phyloP scores from a whole-genome alignment of 2,797 vertebrate species.

The Syncerus caffer region DNA sequence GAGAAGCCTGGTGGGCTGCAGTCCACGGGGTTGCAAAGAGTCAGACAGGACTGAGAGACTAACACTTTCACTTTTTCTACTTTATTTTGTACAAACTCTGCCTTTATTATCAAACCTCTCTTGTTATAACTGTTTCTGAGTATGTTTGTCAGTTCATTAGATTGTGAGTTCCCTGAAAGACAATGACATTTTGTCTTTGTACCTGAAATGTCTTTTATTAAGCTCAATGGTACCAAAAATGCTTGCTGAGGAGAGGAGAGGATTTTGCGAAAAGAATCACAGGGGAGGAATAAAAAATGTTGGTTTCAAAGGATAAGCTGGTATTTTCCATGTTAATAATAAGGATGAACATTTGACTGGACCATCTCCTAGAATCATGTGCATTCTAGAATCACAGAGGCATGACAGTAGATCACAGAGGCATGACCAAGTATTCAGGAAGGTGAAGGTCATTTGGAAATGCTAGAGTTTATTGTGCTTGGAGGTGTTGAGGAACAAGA shows the following conservation, averaged over 20 bases:
- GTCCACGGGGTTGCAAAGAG: not conserved
- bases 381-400: not conserved
- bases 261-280: not conserved
- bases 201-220: not conserved
- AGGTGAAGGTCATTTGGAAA: not conserved
- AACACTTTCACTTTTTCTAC: not conserved
- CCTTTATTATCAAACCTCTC: not conserved
- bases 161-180: not conserved
- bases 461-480: not conserved
- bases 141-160: not conserved
- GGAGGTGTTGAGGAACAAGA: not conserved
- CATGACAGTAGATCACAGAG: not conserved
- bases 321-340: not conserved
- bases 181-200: not conserved
- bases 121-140: not conserved
- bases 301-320: not conserved
- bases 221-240: not conserved
- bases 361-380: not conserved
- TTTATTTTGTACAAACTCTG: not conserved
- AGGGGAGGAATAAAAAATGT: not conserved
- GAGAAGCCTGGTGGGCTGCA: not conserved
- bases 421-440: not conserved
- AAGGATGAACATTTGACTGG: not conserved
- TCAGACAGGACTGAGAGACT: not conserved
- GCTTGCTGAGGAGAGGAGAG: not conserved